These are phyloP conservation scores for Mungos mungo DNA, from an alignment of 2,113 vertebrate species.

Conservation along the genomic window DNA sequence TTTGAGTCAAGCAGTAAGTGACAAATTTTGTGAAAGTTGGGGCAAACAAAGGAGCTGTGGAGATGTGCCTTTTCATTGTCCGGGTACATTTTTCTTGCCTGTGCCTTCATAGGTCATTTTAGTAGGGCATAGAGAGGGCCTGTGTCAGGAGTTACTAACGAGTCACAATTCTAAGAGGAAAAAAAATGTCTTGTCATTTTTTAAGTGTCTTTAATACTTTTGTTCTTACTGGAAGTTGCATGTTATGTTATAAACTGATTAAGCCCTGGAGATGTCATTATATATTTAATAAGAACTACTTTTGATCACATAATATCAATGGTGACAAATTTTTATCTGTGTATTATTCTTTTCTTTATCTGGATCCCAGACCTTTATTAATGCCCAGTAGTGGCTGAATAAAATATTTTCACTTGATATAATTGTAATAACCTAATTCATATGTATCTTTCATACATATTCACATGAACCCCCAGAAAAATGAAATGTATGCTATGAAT, in stretches of 20 bases:
- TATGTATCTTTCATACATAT: constrained; percentile 74
- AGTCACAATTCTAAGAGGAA: neutral
- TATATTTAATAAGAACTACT: neutral
- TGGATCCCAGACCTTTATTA: neutral
- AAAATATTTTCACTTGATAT: constrained; percentile 58
- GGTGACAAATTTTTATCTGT: neutral
- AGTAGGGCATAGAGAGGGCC: neutral
- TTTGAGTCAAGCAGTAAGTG: neutral
- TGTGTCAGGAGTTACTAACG: neutral
- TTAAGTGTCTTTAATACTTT: neutral
- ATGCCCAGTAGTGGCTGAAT: neutral
- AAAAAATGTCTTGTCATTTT: neutral
- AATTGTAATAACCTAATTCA: constrained; percentile 61
- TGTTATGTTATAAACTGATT: neutral
- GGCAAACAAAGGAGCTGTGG: neutral
- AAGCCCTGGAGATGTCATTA: neutral
- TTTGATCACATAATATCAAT: neutral
- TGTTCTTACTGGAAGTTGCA: neutral
- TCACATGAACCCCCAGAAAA: constrained; percentile 76
- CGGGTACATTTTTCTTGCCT: neutral
- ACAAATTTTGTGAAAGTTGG: neutral
- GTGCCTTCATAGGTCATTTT: neutral
- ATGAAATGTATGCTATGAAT: constrained; percentile 52
- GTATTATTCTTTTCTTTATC: constrained; percentile 38
- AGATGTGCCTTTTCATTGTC: neutral